Base-by-base conservation (phyloP, 2,888 invertebrate species). In the Itoplectis maculator region DNA sequence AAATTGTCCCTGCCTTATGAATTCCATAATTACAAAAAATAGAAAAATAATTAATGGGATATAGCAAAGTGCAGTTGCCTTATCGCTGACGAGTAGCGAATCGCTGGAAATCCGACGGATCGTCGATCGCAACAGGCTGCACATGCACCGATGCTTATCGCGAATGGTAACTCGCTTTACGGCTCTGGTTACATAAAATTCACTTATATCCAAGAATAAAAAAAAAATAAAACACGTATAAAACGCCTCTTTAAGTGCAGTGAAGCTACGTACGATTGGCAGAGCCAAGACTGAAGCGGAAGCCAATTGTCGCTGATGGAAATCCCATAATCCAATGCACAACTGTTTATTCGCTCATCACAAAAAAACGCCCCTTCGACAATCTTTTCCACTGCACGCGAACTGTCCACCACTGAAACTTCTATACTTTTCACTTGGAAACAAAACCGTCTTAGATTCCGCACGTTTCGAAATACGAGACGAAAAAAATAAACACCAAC, bases 31-130 rank as follows among this genome's bases (percentile, higher is more conserved):
- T 29, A 29, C 29, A 29, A 29, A 59, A 59, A n/a, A n/a, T n/a
- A n/a, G n/a, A n/a, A n/a, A n/a, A n/a, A n/a, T n/a, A n/a, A n/a
- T n/a, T n/a, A n/a, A n/a, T n/a, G n/a, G n/a, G n/a, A n/a, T n/a
- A n/a, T n/a, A n/a, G n/a, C n/a, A n/a, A n/a, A n/a, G 40, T 40
- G 20, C 20, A 9, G 42, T 56, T 40, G 29, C 15, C 23, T 56
- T 56, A 70, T 70, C 42, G 42, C n/a, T n/a, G n/a, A 56, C 20
- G 29, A 2, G 5, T 5, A 9, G 42, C 6, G 56, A 70, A 70
- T 56, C 70, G 54, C n/a, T n/a, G n/a, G n/a, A n/a, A n/a, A n/a
- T n/a, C n/a, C 42, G 29, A 2, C 54, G 56, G 54, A 70, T 70
- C 56, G 15, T 70, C 42, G 40, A 23, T 70, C 13, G 54, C 70